Conservation (phyloP, 2,888 invertebrate species). For the Stenichneumon culpator region DNA sequence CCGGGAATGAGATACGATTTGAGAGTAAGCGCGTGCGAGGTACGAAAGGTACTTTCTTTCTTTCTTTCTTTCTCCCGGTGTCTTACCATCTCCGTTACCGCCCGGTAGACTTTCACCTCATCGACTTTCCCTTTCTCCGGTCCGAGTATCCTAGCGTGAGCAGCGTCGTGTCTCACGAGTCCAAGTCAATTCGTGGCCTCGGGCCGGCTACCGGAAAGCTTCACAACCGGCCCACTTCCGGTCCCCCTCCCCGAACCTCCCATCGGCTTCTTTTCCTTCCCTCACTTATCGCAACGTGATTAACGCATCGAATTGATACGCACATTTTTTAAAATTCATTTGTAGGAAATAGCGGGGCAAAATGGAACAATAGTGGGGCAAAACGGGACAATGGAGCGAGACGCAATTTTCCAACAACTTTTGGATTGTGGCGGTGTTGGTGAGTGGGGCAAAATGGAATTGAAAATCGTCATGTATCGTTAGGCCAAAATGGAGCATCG, state of each 20-base stretch:
- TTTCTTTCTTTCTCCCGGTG: conserved; percentile 42
- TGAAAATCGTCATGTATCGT: too few relatives aligned
- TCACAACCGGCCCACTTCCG: conserved; percentile 62
- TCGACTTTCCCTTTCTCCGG: conserved; percentile 83
- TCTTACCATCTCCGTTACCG: conserved; percentile 58
- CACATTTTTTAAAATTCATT: neutral
- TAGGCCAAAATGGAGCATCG: too few relatives aligned
- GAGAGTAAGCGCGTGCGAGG: conserved; percentile 17
- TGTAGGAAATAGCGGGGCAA: neutral
- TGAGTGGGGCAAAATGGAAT: too few relatives aligned
- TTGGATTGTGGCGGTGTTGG: too few relatives aligned
- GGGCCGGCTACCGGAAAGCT: conserved; percentile 63
- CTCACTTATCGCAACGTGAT: conserved; percentile 2
- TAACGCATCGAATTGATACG: neutral
- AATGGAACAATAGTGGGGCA: too few relatives aligned
- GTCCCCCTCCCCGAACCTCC: conserved; percentile 11
- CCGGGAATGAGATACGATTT: conserved; percentile 20
- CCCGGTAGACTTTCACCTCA: conserved; percentile 80
- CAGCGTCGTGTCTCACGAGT: conserved; percentile 44
- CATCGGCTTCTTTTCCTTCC: conserved; percentile 12
- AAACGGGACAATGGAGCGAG: too few relatives aligned
- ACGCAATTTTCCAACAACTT: too few relatives aligned
- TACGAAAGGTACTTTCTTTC: conserved; percentile 46
- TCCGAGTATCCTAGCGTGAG: conserved; percentile 47
- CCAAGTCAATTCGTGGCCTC: conserved; percentile 44